These are phyloP conservation scores for Herpailurus yagouaroundi DNA, from an alignment of 2,113 vertebrate genomes.

Conservation along the genomic window DNA sequence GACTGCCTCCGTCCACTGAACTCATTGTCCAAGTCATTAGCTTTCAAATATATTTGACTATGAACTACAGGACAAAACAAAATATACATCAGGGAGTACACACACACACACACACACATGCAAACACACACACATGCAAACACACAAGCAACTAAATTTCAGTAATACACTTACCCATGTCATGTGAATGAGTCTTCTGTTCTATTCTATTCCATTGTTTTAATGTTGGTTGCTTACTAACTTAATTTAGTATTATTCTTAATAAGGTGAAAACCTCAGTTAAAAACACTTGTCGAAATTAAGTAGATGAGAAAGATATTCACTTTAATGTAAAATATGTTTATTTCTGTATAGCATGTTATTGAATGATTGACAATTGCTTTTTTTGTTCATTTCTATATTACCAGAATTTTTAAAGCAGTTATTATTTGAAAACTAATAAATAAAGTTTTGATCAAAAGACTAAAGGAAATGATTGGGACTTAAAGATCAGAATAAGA, in stretches of 20 bases:
- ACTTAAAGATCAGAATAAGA: slow-evolving; percentile 5
- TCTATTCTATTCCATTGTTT: neutral
- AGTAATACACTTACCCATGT: neutral
- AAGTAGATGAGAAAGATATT: neutral
- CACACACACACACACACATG: neutral
- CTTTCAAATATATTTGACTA: slow-evolving; percentile 9
- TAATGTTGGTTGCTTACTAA: neutral
- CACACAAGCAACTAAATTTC: neutral
- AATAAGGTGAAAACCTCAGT: neutral
- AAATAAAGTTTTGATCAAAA: neutral
- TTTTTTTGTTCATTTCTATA: neutral
- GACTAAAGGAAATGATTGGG: neutral
- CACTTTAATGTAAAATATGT: slow-evolving; percentile 7
- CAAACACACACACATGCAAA: neutral
- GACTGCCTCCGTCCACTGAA: neutral
- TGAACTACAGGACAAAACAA: neutral
- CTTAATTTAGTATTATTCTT: neutral
- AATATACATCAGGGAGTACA: neutral
- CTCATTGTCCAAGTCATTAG: neutral
- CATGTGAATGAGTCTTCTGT: neutral
- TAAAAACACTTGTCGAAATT: neutral
- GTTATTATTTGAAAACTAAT: neutral
- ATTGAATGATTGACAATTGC: slow-evolving; percentile 3
- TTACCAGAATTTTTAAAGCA: slow-evolving; percentile 25
- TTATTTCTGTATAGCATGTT: slow-evolving; percentile 24